Evolutionary conservation across 2,113 vertebrate species (phyloP).

Genomic region (Semnornis frantzii): DNA sequence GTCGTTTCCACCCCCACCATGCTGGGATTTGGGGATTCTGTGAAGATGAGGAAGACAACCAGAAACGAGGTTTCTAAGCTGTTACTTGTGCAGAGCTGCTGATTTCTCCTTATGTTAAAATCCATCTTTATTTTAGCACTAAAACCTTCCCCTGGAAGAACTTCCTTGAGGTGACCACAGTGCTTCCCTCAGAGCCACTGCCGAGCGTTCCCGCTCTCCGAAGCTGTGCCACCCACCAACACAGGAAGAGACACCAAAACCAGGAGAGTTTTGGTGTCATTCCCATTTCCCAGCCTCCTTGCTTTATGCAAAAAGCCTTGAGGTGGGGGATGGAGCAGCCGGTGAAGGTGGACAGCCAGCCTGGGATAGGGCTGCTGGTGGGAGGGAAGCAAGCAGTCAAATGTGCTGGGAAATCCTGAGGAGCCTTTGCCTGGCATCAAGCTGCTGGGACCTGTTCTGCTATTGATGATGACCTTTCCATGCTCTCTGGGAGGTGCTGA

Average conservation of each 20-base stretch:
- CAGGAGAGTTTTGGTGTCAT: not conserved
- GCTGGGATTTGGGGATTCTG: too few species aligned
- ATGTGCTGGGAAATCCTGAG: not conserved
- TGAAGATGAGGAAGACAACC: not conserved
- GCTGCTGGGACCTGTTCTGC: not conserved
- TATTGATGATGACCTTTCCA: not conserved
- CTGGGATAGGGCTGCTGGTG: not conserved
- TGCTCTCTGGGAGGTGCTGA: not conserved
- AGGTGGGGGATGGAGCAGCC: not conserved
- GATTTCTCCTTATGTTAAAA: not conserved
- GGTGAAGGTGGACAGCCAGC: not conserved
- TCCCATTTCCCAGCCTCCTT: not conserved
- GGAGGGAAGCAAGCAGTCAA: not conserved
- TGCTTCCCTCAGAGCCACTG: too few species aligned
- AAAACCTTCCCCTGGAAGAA: not conserved
- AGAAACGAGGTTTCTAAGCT: not conserved
- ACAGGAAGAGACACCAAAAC: not conserved
- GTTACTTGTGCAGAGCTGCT: not conserved
- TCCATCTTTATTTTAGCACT: not conserved
- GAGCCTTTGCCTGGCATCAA: not conserved
- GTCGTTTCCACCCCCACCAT: too few species aligned
- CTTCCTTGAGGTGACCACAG: not conserved
- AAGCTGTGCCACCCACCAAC: not conserved
- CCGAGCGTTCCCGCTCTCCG: fast-evolving
- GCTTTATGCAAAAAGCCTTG: not conserved